Evolutionary conservation across 2,888 invertebrate genomes (phyloP).

Genomic region (Agonopterix heracliana): DNA sequence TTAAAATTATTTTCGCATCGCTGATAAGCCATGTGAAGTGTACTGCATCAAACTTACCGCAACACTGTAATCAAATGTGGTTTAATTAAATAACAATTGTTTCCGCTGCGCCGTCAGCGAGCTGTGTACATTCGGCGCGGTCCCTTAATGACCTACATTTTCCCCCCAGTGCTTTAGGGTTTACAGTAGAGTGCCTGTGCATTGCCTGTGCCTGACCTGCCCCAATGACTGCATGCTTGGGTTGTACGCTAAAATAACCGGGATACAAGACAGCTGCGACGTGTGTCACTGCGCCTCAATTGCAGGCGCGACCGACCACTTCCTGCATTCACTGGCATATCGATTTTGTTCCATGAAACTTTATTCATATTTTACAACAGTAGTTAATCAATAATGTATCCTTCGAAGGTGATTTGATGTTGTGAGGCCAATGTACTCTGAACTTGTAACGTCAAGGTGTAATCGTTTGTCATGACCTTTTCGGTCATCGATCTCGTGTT

Average conservation of each 20-base stretch:
- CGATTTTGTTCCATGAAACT: background rate
- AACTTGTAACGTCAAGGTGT: too few species aligned
- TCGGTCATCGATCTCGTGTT: too few species aligned
- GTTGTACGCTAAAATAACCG: slow-evolving; percentile 55
- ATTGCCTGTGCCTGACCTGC: slow-evolving; percentile 55
- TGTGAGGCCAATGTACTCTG: too few species aligned
- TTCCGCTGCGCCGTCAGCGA: slow-evolving; percentile 35
- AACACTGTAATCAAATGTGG: slow-evolving; percentile 25
- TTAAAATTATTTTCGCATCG: slow-evolving; percentile 33
- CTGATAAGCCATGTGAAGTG: slow-evolving; percentile 33
- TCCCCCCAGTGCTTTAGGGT: slow-evolving; percentile 66
- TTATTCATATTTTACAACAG: too few species aligned
- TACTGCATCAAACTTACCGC: slow-evolving; percentile 26
- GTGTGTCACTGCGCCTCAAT: slow-evolving; percentile 16
- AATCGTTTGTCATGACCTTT: too few species aligned
- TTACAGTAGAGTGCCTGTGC: slow-evolving; percentile 58
- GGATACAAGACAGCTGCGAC: slow-evolving; percentile 47
- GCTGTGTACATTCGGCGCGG: slow-evolving; percentile 28
- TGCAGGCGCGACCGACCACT: slow-evolving; percentile 32
- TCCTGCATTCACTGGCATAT: slow-evolving; percentile 30
- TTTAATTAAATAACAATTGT: slow-evolving; percentile 32
- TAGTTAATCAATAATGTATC: too few species aligned
- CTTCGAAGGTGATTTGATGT: too few species aligned
- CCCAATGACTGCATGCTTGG: slow-evolving; percentile 52
- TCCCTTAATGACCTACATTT: slow-evolving; percentile 65